These are phyloP conservation scores for Rostratula benghalensis DNA, from an alignment of 2,113 vertebrate genomes.

Conservation along the genomic window DNA sequence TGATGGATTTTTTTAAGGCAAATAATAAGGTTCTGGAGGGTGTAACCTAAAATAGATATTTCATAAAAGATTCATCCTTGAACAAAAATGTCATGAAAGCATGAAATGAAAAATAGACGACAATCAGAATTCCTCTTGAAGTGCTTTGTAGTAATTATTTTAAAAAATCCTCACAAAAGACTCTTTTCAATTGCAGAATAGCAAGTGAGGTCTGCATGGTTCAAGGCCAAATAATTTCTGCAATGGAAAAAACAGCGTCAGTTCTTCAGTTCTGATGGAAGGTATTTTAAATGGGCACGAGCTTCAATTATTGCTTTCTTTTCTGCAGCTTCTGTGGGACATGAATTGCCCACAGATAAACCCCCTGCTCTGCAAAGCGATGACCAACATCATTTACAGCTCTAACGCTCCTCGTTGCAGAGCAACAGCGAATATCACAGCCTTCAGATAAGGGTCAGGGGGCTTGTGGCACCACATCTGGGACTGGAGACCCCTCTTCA, in stretches of 20 bases:
- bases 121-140: constrained; percentile 66
- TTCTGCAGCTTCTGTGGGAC: constrained; percentile 1
- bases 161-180: constrained; percentile 54
- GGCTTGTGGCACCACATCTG: neutral
- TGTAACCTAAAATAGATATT: constrained; percentile 71
- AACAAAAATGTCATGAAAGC: constrained; percentile 66
- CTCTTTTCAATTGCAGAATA: constrained; percentile 66
- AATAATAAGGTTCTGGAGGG: constrained; percentile 71
- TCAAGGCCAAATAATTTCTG: constrained; percentile 66
- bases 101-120: constrained; percentile 60
- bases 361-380: neutral
- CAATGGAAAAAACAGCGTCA: constrained; percentile 39
- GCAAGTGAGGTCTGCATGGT: constrained; percentile 48
- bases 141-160: constrained; percentile 67
- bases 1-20: constrained; percentile 54
- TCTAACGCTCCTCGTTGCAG: neutral
- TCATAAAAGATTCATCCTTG: constrained; percentile 68
- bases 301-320: constrained; percentile 47
- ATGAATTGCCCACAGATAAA: constrained; percentile 45
- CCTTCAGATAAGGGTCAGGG: neutral
- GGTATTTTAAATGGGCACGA: constrained; percentile 40
- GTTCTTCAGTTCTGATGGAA: constrained; percentile 39
- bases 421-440: fast-evolving
- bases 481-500: neutral
- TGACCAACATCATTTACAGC: neutral